A percentile compares a stretch with the other conserved stretches of the same genome.
These are phyloP conservation scores for Magallana ariakensis DNA, from an alignment of 1,140 invertebrate genomes.

Conservation along the genomic window DNA sequence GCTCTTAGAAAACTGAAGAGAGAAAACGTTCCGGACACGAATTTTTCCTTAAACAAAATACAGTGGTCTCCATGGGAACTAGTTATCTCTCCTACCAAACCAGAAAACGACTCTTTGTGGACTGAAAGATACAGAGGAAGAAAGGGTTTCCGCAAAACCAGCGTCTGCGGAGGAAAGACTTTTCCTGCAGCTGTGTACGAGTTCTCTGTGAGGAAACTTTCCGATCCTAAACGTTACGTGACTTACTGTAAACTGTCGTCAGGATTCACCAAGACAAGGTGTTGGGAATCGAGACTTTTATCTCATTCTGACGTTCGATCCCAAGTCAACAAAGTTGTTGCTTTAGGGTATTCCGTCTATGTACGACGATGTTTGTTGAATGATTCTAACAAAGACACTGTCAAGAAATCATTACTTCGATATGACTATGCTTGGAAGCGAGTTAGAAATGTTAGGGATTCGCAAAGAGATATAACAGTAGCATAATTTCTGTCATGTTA, in stretches of 20 bases:
- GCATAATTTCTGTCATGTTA: too few species aligned
- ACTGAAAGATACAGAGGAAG: constrained; percentile 37
- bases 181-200: constrained; percentile 54
- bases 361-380: constrained; percentile 37
- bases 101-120: neutral
- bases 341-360: constrained; percentile 36
- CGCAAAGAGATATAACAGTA: too few species aligned
- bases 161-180: constrained; percentile 43
- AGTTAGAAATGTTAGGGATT: too few species aligned
- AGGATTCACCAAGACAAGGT: constrained; percentile 17
- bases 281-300: constrained; percentile 50
- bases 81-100: constrained; percentile 25
- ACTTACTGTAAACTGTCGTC: constrained; percentile 50
- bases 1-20: constrained; percentile 44
- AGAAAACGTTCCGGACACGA: constrained; percentile 57
- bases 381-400: neutral
- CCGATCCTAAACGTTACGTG: constrained; percentile 50
- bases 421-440: constrained; percentile 53
- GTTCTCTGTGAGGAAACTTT: constrained; percentile 53
- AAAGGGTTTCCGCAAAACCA: constrained; percentile 44
- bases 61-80: constrained; percentile 60
- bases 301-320: constrained; percentile 24
- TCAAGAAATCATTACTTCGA: constrained; percentile 20
- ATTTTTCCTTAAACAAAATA: constrained; percentile 55
- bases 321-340: constrained; percentile 48